These are phyloP conservation scores for Callipepla squamata DNA, from an alignment of 2,113 vertebrate species.

Conservation along the genomic window DNA sequence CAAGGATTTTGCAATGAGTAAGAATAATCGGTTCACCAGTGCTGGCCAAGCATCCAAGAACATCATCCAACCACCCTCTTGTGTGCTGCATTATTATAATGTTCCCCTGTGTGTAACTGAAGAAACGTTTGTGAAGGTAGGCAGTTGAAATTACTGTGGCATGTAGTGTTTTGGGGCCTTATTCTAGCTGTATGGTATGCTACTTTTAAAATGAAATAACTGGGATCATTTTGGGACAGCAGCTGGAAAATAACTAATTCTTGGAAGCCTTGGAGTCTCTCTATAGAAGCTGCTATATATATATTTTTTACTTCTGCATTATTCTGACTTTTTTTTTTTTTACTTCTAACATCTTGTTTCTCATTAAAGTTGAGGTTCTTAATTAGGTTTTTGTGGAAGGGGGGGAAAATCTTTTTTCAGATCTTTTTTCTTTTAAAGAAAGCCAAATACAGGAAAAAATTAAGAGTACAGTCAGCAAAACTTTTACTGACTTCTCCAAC, in stretches of 20 bases:
- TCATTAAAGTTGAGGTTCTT: neutral
- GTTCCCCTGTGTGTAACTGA: constrained; percentile 91
- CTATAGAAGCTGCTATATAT: neutral
- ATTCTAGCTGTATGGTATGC: neutral
- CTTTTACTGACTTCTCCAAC: neutral
- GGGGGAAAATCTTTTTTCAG: neutral
- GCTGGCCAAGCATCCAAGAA: constrained; percentile 97
- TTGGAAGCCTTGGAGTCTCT: neutral
- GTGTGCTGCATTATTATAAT: constrained; percentile 95
- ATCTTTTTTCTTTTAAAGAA: neutral
- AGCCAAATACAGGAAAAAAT: neutral
- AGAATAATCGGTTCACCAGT: constrained; percentile 96
- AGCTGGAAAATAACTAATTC: neutral
- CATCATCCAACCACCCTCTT: constrained; percentile 96
- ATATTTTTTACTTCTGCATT: neutral
- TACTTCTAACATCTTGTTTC: no score
- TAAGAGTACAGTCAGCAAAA: neutral
- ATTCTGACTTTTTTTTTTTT: neutral
- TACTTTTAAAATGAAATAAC: neutral
- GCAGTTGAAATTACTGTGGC: neutral
- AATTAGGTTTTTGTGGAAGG: neutral
- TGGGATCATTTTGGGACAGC: neutral
- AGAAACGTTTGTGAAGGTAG: constrained; percentile 90
- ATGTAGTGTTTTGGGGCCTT: neutral
- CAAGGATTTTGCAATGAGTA: constrained; percentile 96